Evolutionary conservation across 2,888 invertebrate genomes (phyloP).

Genomic region (Phytoseiulus persimilis): DNA sequence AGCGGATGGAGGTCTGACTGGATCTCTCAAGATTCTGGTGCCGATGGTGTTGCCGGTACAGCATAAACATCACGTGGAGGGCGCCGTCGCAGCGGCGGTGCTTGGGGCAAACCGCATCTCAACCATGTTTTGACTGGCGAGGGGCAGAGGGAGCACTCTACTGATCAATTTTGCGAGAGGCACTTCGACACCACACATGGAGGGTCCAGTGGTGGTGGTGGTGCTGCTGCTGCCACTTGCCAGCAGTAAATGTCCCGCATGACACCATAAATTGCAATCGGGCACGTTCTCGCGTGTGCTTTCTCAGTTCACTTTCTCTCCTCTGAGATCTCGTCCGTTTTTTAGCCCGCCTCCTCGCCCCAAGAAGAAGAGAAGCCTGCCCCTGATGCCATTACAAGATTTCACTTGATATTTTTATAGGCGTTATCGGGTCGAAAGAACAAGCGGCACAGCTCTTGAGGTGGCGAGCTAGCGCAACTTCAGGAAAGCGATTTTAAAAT

Average conservation of each 20-base stretch:
- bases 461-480: background rate
- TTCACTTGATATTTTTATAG: slow-evolving; percentile 5
- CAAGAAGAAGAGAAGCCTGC: background rate
- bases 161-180: background rate
- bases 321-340: background rate
- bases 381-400: background rate
- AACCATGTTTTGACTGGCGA: background rate
- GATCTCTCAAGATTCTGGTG: too few relatives aligned
- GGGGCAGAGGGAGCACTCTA: background rate
- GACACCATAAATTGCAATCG: slow-evolving; percentile 34
- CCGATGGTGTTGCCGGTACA: background rate
- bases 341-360: background rate
- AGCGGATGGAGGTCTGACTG: too few relatives aligned
- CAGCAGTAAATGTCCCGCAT: slow-evolving; percentile 13
- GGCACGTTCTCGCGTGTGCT: slow-evolving; percentile 12
- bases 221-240: background rate
- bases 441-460: background rate
- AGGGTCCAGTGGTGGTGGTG: background rate
- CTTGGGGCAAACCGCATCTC: background rate
- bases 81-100: background rate
- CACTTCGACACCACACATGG: background rate
- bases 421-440: background rate
- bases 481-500: background rate
- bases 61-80: too few relatives aligned
- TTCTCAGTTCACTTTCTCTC: background rate